Evolutionary conservation across 2,888 invertebrate species (phyloP).

Genomic region (Stegana nigrithorax): DNA sequence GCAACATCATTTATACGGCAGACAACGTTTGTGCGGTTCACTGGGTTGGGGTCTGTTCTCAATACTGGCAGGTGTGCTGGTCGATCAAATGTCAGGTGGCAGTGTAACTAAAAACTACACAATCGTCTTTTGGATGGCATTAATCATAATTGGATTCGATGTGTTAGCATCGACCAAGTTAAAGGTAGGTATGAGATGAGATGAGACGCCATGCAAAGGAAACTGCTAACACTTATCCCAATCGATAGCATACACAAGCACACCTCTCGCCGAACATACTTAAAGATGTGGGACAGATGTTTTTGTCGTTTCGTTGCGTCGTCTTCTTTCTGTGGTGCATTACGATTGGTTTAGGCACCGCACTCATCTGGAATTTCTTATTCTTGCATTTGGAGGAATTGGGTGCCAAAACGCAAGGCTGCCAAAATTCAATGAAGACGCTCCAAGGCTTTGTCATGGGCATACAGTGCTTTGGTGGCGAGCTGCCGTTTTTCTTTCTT

Average conservation of each 20-base stretch:
- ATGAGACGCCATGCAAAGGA: too few species aligned
- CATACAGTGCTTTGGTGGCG: conserved; percentile 85
- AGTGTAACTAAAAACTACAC: conserved; percentile 78
- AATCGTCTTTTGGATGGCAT: conserved; percentile 83
- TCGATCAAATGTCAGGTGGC: conserved; percentile 79
- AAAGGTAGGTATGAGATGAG: conserved; percentile 68
- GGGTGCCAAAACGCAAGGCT: conserved; percentile 69
- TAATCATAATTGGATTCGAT: conserved; percentile 75
- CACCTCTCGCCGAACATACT: conserved; percentile 77
- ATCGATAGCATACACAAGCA: conserved; percentile 73
- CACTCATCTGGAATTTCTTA: conserved; percentile 87
- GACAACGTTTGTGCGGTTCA: conserved; percentile 89
- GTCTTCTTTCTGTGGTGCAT: conserved; percentile 85
- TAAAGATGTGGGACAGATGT: conserved; percentile 76
- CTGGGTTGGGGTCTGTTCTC: conserved; percentile 87
- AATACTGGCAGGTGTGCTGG: conserved; percentile 80
- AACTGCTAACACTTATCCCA: not conserved
- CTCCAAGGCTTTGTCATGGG: conserved; percentile 80
- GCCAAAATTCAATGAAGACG: conserved; percentile 76
- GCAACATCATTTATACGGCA: conserved; percentile 81
- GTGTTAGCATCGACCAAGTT: conserved; percentile 76
- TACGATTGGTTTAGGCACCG: conserved; percentile 85
- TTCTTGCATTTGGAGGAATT: conserved; percentile 87
- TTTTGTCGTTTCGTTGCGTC: conserved; percentile 76
- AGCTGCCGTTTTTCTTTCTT: conserved; percentile 87